Conservation (phyloP, 2,797 vertebrate genomes). For the Sebastes minor region DNA sequence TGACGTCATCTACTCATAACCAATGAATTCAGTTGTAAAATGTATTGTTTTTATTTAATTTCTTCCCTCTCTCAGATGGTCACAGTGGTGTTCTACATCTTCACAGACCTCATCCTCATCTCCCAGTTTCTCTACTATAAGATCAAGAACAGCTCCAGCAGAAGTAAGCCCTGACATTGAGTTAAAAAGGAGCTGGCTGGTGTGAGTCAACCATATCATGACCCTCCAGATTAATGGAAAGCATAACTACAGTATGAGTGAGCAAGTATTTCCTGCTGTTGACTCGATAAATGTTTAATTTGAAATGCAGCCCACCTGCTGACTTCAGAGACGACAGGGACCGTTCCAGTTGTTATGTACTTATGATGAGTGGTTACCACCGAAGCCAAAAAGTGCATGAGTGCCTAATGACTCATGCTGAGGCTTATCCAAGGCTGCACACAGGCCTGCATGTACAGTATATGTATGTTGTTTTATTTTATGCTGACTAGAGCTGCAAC, state of each 20-base stretch:
- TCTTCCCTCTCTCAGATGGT: constrained; percentile 60
- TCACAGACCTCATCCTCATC: constrained; percentile 74
- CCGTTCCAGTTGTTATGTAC: not conserved
- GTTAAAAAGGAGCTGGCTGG: not conserved
- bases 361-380: not conserved
- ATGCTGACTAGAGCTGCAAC: no score
- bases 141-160: constrained; percentile 79
- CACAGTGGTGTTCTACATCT: constrained; percentile 79
- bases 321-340: not conserved
- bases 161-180: constrained; percentile 57
- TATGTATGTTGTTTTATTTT: not conserved
- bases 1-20: not conserved
- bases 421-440: not conserved
- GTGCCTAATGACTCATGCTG: not conserved
- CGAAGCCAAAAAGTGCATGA: not conserved
- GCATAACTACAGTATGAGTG: not conserved
- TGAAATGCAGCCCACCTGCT: not conserved
- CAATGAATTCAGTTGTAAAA: not conserved
- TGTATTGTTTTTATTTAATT: not conserved
- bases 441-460: not conserved
- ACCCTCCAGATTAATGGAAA: not conserved
- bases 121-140: constrained; percentile 81
- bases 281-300: not conserved
- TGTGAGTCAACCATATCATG: not conserved
- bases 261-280: not conserved